Evolutionary conservation across 2,888 invertebrate species (phyloP).

Genomic region (Zele albiditarsus): DNA sequence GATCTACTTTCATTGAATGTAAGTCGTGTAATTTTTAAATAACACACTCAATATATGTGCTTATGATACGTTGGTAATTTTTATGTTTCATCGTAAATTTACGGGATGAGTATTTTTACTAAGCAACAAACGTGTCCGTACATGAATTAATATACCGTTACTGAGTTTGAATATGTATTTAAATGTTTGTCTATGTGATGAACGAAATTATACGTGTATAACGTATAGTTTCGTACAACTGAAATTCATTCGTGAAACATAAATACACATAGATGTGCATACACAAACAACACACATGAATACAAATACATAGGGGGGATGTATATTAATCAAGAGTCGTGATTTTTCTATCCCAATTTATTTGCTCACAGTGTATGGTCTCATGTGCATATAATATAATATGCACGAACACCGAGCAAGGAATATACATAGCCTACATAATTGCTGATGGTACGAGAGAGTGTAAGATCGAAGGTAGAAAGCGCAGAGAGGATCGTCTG

Average conservation of each 20-base stretch:
- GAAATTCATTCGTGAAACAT: conserved; percentile 15
- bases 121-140: background rate
- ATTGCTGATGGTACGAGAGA: conserved; percentile 58
- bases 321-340: conserved; percentile 18
- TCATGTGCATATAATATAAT: conserved; percentile 43
- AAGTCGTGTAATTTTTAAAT: conserved; percentile 8
- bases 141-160: conserved; percentile 28
- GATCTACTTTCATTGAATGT: background rate
- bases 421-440: conserved; percentile 55
- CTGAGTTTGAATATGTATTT: conserved; percentile 21
- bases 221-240: background rate
- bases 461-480: conserved; percentile 69
- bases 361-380: background rate
- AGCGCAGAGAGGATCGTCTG: conserved; percentile 70
- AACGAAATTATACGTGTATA: conserved; percentile 18
- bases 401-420: conserved; percentile 42
- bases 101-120: conserved; percentile 20
- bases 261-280: background rate
- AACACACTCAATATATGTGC: background rate
- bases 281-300: background rate
- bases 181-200: conserved; percentile 20
- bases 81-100: conserved; percentile 28
- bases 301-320: background rate
- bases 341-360: conserved; percentile 35
- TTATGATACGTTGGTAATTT: background rate